A percentile compares a stretch with the other conserved stretches of the same genome.
Evolutionary conservation across 2,113 vertebrate genomes (phyloP).

Genomic region (Rhizomys pruinosus): DNA sequence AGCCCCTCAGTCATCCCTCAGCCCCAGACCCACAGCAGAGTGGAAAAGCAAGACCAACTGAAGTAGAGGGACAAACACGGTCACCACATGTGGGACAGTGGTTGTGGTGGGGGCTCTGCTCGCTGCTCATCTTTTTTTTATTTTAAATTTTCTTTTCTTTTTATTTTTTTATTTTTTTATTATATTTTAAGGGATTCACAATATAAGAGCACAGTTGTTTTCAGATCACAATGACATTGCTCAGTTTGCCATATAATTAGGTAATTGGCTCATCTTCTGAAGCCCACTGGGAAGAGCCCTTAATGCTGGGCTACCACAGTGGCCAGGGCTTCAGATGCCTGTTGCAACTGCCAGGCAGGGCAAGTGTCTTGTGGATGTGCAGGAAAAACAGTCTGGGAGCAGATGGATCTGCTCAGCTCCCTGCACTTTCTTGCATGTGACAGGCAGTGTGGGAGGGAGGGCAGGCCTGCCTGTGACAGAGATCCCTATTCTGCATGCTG

Average conservation of each 20-base stretch:
- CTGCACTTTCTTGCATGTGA: not conserved
- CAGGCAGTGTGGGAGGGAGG: not conserved
- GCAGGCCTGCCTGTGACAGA: not conserved
- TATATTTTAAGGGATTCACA: too few relatives aligned
- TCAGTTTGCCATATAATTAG: too few relatives aligned
- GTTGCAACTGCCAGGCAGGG: not conserved
- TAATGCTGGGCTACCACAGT: not conserved
- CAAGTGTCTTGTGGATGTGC: too few relatives aligned
- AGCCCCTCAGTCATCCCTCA: not conserved
- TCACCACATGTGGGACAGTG: not conserved
- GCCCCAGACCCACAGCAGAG: not conserved
- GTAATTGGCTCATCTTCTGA: not conserved
- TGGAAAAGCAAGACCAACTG: not conserved
- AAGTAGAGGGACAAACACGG: not conserved
- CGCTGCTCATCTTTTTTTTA: too few relatives aligned
- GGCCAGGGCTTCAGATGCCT: not conserved
- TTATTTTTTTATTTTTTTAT: too few relatives aligned
- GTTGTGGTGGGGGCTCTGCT: not conserved
- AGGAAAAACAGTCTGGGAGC: not conserved
- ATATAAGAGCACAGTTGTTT: too few relatives aligned
- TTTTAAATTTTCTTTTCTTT: too few relatives aligned
- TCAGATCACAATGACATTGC: too few relatives aligned
- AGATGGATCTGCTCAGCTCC: accelerated
- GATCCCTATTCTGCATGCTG: not conserved
- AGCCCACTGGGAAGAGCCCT: not conserved